phyloP scores from a whole-genome alignment of 2,888 invertebrate genomes.

The Neuroscelio doddi region DNA sequence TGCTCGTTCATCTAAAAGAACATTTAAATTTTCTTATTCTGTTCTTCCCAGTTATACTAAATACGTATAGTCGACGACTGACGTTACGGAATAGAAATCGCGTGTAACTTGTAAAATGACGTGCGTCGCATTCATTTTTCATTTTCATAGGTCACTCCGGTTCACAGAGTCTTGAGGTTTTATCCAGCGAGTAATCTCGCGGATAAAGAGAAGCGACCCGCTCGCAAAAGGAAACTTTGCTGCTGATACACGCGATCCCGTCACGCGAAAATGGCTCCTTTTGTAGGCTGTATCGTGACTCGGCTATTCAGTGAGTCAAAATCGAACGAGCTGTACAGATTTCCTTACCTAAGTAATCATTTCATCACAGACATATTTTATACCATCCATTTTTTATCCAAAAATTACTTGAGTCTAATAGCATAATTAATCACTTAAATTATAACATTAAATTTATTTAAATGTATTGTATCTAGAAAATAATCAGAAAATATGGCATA shows the following conservation, averaged over 20 bases:
- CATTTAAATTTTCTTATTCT: no score
- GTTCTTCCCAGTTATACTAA: no score
- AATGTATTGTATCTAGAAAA: no score
- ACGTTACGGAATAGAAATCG: slow-evolving; percentile 46
- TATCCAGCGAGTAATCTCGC: slow-evolving; percentile 51
- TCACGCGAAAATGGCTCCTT: slow-evolving; percentile 52
- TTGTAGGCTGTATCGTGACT: slow-evolving; percentile 39
- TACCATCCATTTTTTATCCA: no score
- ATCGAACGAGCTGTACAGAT: slow-evolving; percentile 33
- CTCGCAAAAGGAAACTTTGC: slow-evolving; percentile 40
- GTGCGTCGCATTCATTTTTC: slow-evolving; percentile 56
- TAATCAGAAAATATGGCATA: no score
- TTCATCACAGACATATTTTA: slow-evolving; percentile 9
- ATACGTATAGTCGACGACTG: slow-evolving; percentile 32
- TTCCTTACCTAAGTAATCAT: slow-evolving; percentile 26
- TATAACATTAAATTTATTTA: no score
- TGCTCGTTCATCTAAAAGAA: no score
- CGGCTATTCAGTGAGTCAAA: slow-evolving; percentile 40
- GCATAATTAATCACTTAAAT: no score
- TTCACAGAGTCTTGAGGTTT: slow-evolving; percentile 46
- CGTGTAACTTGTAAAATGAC: slow-evolving; percentile 51
- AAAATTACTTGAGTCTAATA: no score
- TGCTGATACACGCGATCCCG: slow-evolving; percentile 53
- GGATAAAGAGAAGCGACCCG: slow-evolving; percentile 53
- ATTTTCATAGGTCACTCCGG: slow-evolving; percentile 53